Evolutionary conservation across 2,888 invertebrate genomes (phyloP).

Genomic region (Patella caerulea): DNA sequence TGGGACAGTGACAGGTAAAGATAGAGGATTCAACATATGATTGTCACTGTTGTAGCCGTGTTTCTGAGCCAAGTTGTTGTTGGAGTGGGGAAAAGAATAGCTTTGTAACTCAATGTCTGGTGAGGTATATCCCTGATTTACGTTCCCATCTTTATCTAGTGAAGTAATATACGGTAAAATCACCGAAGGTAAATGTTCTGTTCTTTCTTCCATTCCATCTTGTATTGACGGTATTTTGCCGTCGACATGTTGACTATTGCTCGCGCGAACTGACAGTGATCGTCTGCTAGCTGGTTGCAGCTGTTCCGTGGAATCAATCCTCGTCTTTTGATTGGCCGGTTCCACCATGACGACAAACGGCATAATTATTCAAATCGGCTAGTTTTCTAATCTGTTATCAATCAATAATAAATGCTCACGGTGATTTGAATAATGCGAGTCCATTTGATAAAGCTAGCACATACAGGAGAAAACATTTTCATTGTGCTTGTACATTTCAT

Average conservation of each 20-base stretch:
- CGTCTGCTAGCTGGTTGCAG: constrained; percentile 33
- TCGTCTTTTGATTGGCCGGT: constrained; percentile 60
- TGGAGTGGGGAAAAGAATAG: constrained; percentile 44
- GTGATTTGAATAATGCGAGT: not conserved
- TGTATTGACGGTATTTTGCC: constrained; percentile 22
- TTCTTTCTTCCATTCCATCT: constrained; percentile 33
- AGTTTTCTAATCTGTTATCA: not conserved
- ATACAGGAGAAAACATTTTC: too few relatives aligned
- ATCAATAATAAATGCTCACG: constrained; percentile 2
- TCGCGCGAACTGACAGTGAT: constrained; percentile 7
- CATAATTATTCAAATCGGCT: constrained; percentile 9
- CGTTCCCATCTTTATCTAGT: constrained; percentile 52
- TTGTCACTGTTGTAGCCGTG: not conserved
- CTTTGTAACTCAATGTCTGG: constrained; percentile 65
- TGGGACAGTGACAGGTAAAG: not conserved
- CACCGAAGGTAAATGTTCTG: constrained; percentile 28
- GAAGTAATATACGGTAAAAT: constrained; percentile 24
- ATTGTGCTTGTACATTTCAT: too few relatives aligned
- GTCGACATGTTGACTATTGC: not conserved
- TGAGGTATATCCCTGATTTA: constrained; percentile 65
- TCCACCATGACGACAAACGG: constrained; percentile 54
- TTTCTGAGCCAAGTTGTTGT: constrained; percentile 13
- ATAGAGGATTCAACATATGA: not conserved
- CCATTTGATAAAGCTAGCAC: not conserved
- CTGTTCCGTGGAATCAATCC: constrained; percentile 66